Conservation (phyloP, 2,797 vertebrate genomes). For the Silurus lanzhouensis region DNA sequence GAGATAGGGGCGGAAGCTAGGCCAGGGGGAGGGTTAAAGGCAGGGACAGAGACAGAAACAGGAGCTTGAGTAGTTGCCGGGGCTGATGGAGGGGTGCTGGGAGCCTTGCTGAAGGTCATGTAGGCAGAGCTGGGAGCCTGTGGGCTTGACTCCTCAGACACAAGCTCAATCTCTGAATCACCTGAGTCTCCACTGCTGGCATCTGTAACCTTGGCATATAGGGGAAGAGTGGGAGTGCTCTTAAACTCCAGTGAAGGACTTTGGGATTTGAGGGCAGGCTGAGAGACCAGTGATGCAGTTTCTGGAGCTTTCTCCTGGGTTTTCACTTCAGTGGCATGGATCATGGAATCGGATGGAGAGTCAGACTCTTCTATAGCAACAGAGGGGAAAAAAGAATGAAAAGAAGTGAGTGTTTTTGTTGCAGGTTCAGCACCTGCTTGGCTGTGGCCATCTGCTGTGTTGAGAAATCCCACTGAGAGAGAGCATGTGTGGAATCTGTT, state of each 20-base stretch:
- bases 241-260: slow-evolving; percentile 66
- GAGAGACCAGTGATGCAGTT: slow-evolving; percentile 21
- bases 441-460: slow-evolving; percentile 47
- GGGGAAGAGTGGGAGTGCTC: slow-evolving; percentile 61
- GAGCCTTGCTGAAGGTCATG: slow-evolving; percentile 63
- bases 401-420: slow-evolving; percentile 35
- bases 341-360: slow-evolving; percentile 80
- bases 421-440: slow-evolving; percentile 36
- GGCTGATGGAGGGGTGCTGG: slow-evolving; percentile 62
- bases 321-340: slow-evolving; percentile 79
- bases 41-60: slow-evolving; percentile 60
- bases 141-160: slow-evolving; percentile 83
- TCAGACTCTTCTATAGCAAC: slow-evolving; percentile 79
- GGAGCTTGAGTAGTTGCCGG: slow-evolving; percentile 49
- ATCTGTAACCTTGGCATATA: slow-evolving; percentile 43
- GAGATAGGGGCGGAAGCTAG: slow-evolving; percentile 56
- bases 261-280: slow-evolving; percentile 25
- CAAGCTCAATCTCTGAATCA: slow-evolving; percentile 95
- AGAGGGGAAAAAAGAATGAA: slow-evolving; percentile 21
- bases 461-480: slow-evolving; percentile 31
- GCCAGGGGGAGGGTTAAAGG: slow-evolving; percentile 72
- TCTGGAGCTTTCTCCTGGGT: slow-evolving; percentile 54
- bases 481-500: slow-evolving; percentile 37
- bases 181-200: slow-evolving; percentile 92
- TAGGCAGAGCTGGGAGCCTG: slow-evolving; percentile 47